Evolutionary conservation across 2,113 vertebrate genomes (phyloP), one percentile per base, ranked within the genome.

Genomic region (Centropus bengalensis): DNA sequence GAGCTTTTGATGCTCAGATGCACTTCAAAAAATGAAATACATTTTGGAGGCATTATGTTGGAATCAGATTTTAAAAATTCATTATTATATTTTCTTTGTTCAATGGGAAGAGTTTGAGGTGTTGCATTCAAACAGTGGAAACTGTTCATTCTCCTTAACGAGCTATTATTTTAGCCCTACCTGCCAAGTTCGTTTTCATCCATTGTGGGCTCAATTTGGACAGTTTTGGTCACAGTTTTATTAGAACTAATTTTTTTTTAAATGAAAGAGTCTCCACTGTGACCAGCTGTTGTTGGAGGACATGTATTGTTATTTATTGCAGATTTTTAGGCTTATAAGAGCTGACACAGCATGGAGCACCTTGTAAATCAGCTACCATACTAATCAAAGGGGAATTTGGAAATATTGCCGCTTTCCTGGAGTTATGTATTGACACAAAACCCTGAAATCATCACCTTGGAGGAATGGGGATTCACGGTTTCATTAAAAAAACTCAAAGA

Each of bases 141-240:
- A 30, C 36, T 9, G 4, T 33, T 55, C 51, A 17, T 49, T 38
- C 68, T 70, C 33, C 26, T 36, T 16, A 76, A 13, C 22, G 21
- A 17, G 12, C 12, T 54, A 18, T 10, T 4, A 4, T 51, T 45
- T 47, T 54, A 71, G 20, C 19, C 47, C 33, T 56, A 5, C 6
- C 2, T 2, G 17, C 32, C 4, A 6, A 86, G 9, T 1, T 4
- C 55, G 54, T 32, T 38, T 62, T 16, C 5, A 45, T 51, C 81
- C 33, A n/a, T 9, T 56, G 12, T 38, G 10, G 16, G 10, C 24
- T 56, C 0, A 0, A 45, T 36, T 38, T n/a, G 30, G 56, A 17
- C 16, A 42, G 17, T 45, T 88, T 70, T 60, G 1, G 1, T 60
- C 15, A 51, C 12, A 55, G 12, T 60, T 88, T 64, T 60, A 60